A percentile compares a stretch with the other conserved stretches of the same genome.
phyloP scores from a whole-genome alignment of 2,888 invertebrate genomes.

The Aporophyla nigra region DNA sequence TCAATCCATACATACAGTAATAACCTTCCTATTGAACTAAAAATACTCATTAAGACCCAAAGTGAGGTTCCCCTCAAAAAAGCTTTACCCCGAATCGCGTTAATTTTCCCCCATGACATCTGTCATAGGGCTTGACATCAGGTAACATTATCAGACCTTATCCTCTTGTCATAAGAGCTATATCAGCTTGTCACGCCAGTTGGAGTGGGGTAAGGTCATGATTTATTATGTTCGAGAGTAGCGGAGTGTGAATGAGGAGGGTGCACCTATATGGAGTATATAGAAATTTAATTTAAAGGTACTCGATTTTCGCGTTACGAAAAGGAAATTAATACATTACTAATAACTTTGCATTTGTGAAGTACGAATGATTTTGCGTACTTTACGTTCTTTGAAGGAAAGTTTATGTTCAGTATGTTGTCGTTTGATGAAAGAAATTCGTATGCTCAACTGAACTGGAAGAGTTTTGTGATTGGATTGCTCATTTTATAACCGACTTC shows the following conservation, averaged over 20 bases:
- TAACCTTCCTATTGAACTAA: constrained; percentile 32
- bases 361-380: constrained; percentile 22
- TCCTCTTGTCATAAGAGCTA: constrained; percentile 50
- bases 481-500: no score
- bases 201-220: constrained; percentile 63
- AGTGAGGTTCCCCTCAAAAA: constrained; percentile 44
- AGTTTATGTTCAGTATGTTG: constrained; percentile 18
- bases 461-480: constrained; percentile 24
- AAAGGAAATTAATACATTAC: constrained; percentile 51
- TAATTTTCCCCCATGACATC: constrained; percentile 61
- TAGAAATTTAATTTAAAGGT: constrained; percentile 60
- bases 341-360: constrained; percentile 32
- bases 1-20: not conserved
- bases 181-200: constrained; percentile 46
- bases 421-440: not conserved
- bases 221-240: constrained; percentile 74
- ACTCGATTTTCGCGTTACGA: constrained; percentile 37
- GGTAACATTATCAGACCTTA: constrained; percentile 37
- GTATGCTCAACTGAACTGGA: constrained; percentile 14
- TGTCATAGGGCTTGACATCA: constrained; percentile 38
- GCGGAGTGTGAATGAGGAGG: constrained; percentile 72
- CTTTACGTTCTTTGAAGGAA: not conserved
- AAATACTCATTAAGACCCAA: constrained; percentile 37
- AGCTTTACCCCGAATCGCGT: constrained; percentile 35
- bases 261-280: constrained; percentile 58